Base-by-base conservation (phyloP, 2,888 invertebrate genomes). In the Drosophila putrida region DNA sequence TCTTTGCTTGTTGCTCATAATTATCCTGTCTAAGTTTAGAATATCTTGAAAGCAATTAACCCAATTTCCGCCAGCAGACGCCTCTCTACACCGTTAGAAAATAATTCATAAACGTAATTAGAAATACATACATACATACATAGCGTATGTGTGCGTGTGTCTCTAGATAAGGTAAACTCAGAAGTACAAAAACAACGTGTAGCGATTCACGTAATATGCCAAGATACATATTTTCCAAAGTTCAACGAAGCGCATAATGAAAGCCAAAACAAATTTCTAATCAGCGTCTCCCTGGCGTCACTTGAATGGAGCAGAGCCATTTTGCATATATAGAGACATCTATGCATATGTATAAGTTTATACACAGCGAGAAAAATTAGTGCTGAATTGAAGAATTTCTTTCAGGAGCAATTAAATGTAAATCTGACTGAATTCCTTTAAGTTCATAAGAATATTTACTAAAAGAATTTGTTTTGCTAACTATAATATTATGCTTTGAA, bases 261-360 rank as follows among this genome's bases (percentile, higher is more conserved):
- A 82, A 77, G 62, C 62, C 62, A 53, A 49, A 74, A 65, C 63
- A 70, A 77, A 68, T 76, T 87, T 82, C 55, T 84, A 87, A 87
- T 87, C 79, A 79, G 47, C 71, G 47, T 66, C 53, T 64, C 47
- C 33, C 59, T 54, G 59, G 59, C 59, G 62, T 15, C 64, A 60
- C 41, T 60, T 62, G 15, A 65, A 60, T 54, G 72, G 36, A 35
- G 35, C 51, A 20, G 61, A 65, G 39, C 55, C 55, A 58, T 38
- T 64, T 64, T 35, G 53, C 46, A 49, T 57, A 60, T 38, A n/a
- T 38, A 39, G 10, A 20, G 10, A 31, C 13, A 62, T n/a, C 62
- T 39, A 33, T 6, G 44, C 28, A 25, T 33, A 13, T 38, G 13
- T 55, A 33, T 43, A 35, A 28, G 25, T 31, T 10, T 39, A 39